Base-by-base conservation (phyloP, 2,113 vertebrate genomes). In the Herpetotheres cachinnans region DNA sequence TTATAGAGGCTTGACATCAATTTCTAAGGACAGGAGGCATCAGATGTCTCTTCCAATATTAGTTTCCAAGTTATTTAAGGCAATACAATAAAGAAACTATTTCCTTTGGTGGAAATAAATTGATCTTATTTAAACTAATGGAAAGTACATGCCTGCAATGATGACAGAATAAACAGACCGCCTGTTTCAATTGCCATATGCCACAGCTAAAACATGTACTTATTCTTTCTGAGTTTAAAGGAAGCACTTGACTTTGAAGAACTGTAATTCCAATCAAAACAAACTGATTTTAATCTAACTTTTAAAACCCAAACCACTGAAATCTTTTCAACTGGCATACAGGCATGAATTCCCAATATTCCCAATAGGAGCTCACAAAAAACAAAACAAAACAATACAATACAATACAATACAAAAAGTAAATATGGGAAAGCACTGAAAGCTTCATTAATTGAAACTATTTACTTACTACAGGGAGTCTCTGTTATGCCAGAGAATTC, bases 31-130 rank as follows among this genome's bases (percentile, higher is more conserved):
- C 20, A 76, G 44, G 5, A 81, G 11, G 2, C 20, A 73, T 89
- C 34, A 78, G 29, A 78, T 72, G 82, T 11, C 13, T 69, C 38
- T 91, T 94, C 47, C 70, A 67, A 40, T 86, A 50, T 82, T 66
- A 29, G 7, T 65, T 89, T 56, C 16, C 10, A 42, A 26, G 17
- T 66, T 91, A 58, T 79, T 81, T 79, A 95, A 76, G 47, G 47
- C 42, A 91, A 42, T 32, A 65, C 16, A 62, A 20, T 36, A 59
- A 85, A 90, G 52, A 82, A 86, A 90, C 7, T 42, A 22, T 55
- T 93, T 89, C 30, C 20, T 92, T 82, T 89, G 46, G 81, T 81
- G 44, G 50, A 84, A 94, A 42, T 5, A 74, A 29, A 85, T 58
- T 36, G 86, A 2, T 72, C 7, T 66, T 27, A 59, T 59, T 89